These are phyloP conservation scores for Altica lythri DNA, from an alignment of 2,888 invertebrate genomes.

Conservation along the genomic window DNA sequence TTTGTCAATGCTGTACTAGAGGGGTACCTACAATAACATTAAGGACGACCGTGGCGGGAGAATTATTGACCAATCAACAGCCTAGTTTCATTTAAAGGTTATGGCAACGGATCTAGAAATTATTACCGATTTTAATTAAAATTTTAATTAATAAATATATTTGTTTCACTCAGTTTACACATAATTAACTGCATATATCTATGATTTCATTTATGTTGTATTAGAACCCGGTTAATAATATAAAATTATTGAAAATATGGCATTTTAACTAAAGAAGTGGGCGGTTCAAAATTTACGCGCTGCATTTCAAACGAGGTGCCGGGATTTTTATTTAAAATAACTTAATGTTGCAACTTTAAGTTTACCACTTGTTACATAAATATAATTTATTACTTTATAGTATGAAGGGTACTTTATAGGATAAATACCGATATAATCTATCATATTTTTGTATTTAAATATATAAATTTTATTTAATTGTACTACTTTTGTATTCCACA, in stretches of 20 bases:
- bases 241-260: background rate
- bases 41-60: constrained; percentile 47
- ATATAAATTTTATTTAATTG: no score
- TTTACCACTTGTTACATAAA: no score
- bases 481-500: no score
- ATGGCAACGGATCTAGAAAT: constrained; percentile 24
- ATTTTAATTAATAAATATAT: background rate
- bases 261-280: constrained; percentile 3
- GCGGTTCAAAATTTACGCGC: constrained; percentile 8
- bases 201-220: no score
- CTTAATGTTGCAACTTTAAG: no score
- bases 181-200: no score
- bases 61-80: constrained; percentile 44
- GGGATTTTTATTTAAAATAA: no score
- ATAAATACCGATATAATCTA: no score
- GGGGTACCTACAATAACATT: constrained; percentile 55
- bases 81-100: constrained; percentile 30
- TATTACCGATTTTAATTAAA: background rate
- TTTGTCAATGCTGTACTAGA: constrained; percentile 51
- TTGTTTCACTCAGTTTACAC: background rate
- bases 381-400: no score
- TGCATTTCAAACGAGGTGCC: background rate
- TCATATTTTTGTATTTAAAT: no score
- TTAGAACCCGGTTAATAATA: no score
- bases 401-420: no score